Evolutionary conservation across 2,113 vertebrate genomes (phyloP).

Genomic region (Centropus unirufus): DNA sequence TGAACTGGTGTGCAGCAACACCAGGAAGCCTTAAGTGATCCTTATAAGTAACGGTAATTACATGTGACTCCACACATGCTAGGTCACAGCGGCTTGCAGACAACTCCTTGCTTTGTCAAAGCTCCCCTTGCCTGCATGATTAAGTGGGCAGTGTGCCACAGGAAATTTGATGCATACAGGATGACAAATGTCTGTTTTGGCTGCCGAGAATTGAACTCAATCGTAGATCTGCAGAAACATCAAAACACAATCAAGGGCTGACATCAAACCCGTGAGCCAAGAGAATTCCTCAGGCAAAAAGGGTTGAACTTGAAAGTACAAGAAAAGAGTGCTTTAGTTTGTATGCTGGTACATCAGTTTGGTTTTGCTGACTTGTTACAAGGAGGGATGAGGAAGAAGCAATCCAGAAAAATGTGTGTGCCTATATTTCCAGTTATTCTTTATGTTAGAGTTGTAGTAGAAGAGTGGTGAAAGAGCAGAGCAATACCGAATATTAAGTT

Average conservation of each 20-base stretch:
- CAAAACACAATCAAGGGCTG: constrained; percentile 93
- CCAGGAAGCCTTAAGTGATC: constrained; percentile 82
- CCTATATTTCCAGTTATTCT: not conserved
- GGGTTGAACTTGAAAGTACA: constrained; percentile 39
- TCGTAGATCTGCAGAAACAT: constrained; percentile 88
- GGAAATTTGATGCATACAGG: constrained; percentile 79
- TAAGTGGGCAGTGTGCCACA: constrained; percentile 75
- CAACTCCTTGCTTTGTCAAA: constrained; percentile 63
- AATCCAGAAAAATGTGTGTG: not conserved
- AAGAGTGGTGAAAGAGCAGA: not conserved
- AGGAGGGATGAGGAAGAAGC: not conserved
- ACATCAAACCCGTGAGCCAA: constrained; percentile 83
- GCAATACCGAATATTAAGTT: not conserved
- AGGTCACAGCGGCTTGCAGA: constrained; percentile 73
- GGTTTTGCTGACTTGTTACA: constrained; percentile 31
- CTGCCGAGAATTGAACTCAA: constrained; percentile 87
- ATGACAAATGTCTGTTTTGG: constrained; percentile 92
- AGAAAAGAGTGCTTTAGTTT: not conserved
- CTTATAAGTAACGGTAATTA: constrained; percentile 90
- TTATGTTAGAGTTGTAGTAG: not conserved
- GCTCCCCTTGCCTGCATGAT: constrained; percentile 72
- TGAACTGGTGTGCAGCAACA: constrained; percentile 69
- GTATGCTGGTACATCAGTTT: constrained; percentile 5
- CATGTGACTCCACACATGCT: constrained; percentile 83
- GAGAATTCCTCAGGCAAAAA: constrained; percentile 71